These are phyloP conservation scores for Zaprionus tsacasi DNA, from an alignment of 1,140 invertebrate genomes.

Conservation along the genomic window DNA sequence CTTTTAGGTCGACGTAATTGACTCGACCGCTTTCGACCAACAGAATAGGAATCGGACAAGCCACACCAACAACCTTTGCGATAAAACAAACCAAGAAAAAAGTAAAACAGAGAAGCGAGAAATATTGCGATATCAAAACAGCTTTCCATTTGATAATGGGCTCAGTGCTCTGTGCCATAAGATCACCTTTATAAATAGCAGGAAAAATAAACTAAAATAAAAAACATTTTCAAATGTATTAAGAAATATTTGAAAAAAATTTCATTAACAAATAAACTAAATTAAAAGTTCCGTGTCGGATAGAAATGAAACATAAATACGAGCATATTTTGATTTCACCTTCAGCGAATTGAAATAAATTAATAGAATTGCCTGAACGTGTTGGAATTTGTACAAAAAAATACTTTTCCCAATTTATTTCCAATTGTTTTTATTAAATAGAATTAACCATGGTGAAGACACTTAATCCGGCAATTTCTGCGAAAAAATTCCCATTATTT, in stretches of 20 bases:
- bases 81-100: constrained; percentile 48
- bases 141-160: constrained; percentile 50
- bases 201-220: constrained; percentile 31
- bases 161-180: constrained; percentile 22
- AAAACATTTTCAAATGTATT: constrained; percentile 26
- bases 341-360: constrained; percentile 33
- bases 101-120: constrained; percentile 7
- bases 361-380: background rate
- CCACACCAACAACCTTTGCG: constrained; percentile 52
- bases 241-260: constrained; percentile 29
- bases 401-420: constrained; percentile 12
- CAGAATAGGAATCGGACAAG: constrained; percentile 63
- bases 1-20: constrained; percentile 52
- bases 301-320: constrained; percentile 16
- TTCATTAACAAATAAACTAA: constrained; percentile 70
- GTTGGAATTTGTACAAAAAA: background rate
- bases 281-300: constrained; percentile 10
- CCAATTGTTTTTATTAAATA: constrained; percentile 15
- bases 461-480: background rate
- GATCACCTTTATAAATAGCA: constrained; percentile 71
- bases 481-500: background rate
- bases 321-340: constrained; percentile 33
- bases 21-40: constrained; percentile 50
- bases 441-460: background rate
- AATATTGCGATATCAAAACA: constrained; percentile 55